Conservation (phyloP, 2,797 vertebrate species). For the Oreochromis mossambicus region DNA sequence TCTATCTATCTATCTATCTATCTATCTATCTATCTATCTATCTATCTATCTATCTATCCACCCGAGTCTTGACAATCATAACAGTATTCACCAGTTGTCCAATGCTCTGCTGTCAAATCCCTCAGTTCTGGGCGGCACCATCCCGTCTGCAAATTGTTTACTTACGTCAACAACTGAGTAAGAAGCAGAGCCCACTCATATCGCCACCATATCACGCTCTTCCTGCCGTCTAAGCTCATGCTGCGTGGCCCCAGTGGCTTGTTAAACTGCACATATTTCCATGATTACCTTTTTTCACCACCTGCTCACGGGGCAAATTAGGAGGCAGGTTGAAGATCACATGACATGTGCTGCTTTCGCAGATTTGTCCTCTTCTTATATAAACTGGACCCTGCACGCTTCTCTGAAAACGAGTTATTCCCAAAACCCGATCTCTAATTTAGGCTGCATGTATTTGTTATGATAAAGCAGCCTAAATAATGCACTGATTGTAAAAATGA, state of each 20-base stretch:
- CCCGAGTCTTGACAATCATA: background rate
- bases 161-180: constrained; percentile 56
- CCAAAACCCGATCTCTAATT: background rate
- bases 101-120: constrained; percentile 46
- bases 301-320: background rate
- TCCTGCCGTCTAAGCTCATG: constrained; percentile 19
- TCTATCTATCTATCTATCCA: background rate
- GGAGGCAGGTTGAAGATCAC: background rate
- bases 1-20: background rate
- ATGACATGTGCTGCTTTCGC: background rate
- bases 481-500: constrained; percentile 5
- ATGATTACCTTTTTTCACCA: background rate
- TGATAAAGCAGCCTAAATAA: constrained; percentile 2
- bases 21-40: background rate
- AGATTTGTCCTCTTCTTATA: background rate
- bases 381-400: background rate
- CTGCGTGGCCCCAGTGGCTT: background rate
- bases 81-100: constrained; percentile 14
- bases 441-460: background rate
- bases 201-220: constrained; percentile 12
- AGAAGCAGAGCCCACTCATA: constrained; percentile 63
- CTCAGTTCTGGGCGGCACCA: constrained; percentile 39
- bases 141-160: constrained; percentile 59
- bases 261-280: background rate
- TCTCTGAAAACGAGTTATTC: background rate